These are phyloP conservation scores for Clarias pachynema DNA, from an alignment of 2,797 vertebrate genomes.

Conservation along the genomic window DNA sequence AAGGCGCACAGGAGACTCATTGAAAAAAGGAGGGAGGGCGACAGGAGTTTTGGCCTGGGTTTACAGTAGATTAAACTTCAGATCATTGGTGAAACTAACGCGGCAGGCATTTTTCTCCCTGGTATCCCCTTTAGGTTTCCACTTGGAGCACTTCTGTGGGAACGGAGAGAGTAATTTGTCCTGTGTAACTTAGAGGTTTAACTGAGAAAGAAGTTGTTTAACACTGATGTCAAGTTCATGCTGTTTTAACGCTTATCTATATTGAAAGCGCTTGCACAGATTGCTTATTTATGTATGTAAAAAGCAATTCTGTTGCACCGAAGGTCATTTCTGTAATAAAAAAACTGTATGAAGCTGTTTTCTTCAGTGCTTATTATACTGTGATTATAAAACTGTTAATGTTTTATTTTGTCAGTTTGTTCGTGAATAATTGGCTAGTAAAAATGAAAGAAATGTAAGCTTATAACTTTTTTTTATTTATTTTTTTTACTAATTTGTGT, in stretches of 20 bases:
- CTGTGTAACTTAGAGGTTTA: neutral
- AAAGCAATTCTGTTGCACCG: neutral
- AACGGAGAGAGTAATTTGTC: conserved; percentile 32
- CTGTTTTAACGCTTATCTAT: neutral
- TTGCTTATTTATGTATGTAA: neutral
- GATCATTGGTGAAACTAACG: conserved; percentile 48
- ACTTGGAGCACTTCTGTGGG: conserved; percentile 37
- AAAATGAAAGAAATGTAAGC: conserved; percentile 4
- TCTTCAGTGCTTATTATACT: neutral
- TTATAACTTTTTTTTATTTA: neutral
- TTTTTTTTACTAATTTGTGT: conserved; percentile 16
- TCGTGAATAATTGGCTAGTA: neutral
- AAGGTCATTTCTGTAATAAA: neutral
- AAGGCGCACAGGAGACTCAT: conserved; percentile 19
- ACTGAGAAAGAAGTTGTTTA: neutral
- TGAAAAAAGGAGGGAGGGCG: conserved; percentile 25
- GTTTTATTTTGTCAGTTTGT: neutral
- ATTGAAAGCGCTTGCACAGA: neutral
- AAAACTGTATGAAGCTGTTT: neutral
- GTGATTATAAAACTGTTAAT: neutral
- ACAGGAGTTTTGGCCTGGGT: conserved; percentile 30
- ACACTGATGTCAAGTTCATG: neutral
- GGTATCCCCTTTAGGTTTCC: conserved; percentile 43
- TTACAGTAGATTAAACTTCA: conserved; percentile 57
- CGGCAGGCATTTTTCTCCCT: conserved; percentile 39